Evolutionary conservation across 1,140 invertebrate genomes (phyloP), one percentile per base, ranked within the genome.

Genomic region (Drosophila sp.): DNA sequence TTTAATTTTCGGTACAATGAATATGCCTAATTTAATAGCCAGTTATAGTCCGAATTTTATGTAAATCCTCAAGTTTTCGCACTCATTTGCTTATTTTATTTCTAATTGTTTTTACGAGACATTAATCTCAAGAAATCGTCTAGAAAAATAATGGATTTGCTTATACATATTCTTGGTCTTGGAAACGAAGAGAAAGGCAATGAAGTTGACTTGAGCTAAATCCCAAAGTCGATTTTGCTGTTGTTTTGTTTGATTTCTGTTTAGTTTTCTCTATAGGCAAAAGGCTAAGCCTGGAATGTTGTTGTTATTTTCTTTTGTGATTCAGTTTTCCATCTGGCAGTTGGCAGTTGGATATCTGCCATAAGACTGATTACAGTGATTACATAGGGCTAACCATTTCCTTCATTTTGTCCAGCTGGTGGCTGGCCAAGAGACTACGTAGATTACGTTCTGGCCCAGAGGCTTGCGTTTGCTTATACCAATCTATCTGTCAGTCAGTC

Each of bases 311-410:
- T 27, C 7, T 27, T n/a, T 11, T 55, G 25, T 30, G 23, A 11
- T 60, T 64, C 23, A 4, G 17, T 35, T 63, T 61, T 47, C 60
- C 57, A 60, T 70, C 62, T 73, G 72, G 60, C 66, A 25, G 44
- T 62, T 17, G 17, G 17, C 17, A 17, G 17, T 7, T 35, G 73
- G 72, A 63, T 69, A 41, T 76, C 41, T 63, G 58, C 73, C 66
- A 69, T 76, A 70, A 76, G 66, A 66, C 58, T 76, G 73, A 76
- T 76, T 76, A 76, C 66, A 32, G 47, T 38, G 60, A 76, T 76
- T 64, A 76, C 63, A 66, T 50, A 3, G 44, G 72, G 54, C 56
- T 61, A 65, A 60, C 41, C 57, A 67, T 50, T 58, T 29, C 27
- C 5, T 47, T 35, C 25, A 3, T 33, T 38, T 25, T 3, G 23